Evolutionary conservation across 2,888 invertebrate genomes (phyloP), one percentile per base, ranked within the genome.

Genomic region (Caenorhabditis doughertyi): DNA sequence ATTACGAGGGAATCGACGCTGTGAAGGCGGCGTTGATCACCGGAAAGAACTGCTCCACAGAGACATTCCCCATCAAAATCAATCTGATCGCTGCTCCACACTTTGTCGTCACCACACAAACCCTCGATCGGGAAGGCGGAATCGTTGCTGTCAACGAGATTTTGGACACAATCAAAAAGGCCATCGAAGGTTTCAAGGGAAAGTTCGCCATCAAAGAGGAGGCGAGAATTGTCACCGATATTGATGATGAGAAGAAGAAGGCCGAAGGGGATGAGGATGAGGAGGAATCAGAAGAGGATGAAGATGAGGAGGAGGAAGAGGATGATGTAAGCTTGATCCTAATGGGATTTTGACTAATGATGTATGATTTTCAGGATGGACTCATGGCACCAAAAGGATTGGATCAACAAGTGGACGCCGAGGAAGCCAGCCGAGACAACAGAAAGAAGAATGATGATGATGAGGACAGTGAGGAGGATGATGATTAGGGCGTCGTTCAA

Each of bases 1-100:
- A 96, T 1, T 99, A 98, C 91, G 98, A 99, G 92, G 99, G 99
- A 55, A 98, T 99, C 86, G 98, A 99, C 93, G 99, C 99, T 3
- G 98, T 99, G 0, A 97, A 99, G 92, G 91, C 91, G 71, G 97
- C 99, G 0, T 93, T 99, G 49, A 95, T 95, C 92, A 94, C 96
- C 84, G 99, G 99, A 1, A 94, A 99, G 44, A 95, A 95, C 49
- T 94, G 96, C 68, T 97, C 98, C 3, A 97, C 96, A 0, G 95
- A 95, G 88, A 96, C 96, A 88, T 94, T 98, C 93, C 97, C 98
- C 0, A 97, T 99, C 89, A 97, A 97, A 90, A 99, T 99, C 89
- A 98, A 99, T 93, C 94, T 99, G 87, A 99, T 99, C 92, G 99
- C 99, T 5, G 98, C 99, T 39, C 99, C 99, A 70, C 94, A 97